These are phyloP conservation scores for Poeciliopsis infans DNA, from an alignment of 2,797 vertebrate genomes.

Conservation along the genomic window DNA sequence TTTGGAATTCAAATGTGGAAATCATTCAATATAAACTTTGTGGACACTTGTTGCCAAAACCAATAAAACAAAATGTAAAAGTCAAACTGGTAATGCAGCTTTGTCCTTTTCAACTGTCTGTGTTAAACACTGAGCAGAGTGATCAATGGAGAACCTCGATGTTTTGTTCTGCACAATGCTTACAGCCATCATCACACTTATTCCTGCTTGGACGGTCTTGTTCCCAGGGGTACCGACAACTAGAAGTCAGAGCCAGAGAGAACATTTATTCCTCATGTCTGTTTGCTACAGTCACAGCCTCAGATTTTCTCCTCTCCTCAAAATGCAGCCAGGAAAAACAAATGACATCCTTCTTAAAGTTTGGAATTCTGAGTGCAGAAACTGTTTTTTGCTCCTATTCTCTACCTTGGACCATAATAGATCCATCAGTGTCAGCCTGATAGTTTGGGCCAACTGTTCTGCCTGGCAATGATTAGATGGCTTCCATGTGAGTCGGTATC, in stretches of 20 bases:
- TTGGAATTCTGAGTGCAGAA: conserved; percentile 33
- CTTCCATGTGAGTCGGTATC: conserved; percentile 71
- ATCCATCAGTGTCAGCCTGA: conserved; percentile 60
- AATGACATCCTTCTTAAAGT: conserved; percentile 64
- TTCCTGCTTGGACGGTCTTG: conserved; percentile 22
- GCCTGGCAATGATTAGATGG: conserved; percentile 62
- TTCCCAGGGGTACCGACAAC: conserved; percentile 59
- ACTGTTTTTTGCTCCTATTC: conserved; percentile 9
- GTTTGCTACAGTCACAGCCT: conserved; percentile 44
- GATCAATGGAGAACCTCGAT: conserved; percentile 4
- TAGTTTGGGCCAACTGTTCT: conserved; percentile 64
- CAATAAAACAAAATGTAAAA: conserved; percentile 1
- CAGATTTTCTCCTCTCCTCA: conserved; percentile 54
- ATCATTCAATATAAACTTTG: background rate
- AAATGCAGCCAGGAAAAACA: conserved; percentile 66
- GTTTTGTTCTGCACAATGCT: background rate
- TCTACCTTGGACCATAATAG: conserved; percentile 55
- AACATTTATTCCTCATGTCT: conserved; percentile 44
- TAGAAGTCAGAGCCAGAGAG: conserved; percentile 21
- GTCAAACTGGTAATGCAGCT: background rate
- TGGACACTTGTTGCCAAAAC: background rate
- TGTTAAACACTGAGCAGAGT: conserved; percentile 13
- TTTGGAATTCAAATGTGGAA: background rate
- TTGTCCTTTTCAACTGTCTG: background rate
- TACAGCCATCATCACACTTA: conserved; percentile 2